phyloP scores from a whole-genome alignment of 2,113 vertebrate species.

The Seriola aureovittata region DNA sequence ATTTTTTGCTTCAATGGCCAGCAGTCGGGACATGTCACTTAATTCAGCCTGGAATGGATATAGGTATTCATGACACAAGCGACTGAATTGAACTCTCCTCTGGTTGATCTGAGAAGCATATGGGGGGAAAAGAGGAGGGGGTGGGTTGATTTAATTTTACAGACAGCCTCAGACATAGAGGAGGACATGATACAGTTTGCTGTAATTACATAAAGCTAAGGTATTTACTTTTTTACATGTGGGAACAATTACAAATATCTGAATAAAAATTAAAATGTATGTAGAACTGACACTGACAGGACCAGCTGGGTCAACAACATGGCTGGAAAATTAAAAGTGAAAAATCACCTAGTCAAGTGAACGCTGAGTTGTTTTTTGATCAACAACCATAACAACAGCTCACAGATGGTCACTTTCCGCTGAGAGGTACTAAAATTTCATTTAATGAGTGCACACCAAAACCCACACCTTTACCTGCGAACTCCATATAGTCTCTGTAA shows the following conservation, averaged over 20 bases:
- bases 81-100: conserved; percentile 59
- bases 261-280: neutral
- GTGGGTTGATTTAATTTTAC: conserved; percentile 16
- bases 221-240: neutral
- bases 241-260: neutral
- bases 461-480: too few relatives aligned
- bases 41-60: conserved; percentile 86
- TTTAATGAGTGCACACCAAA: too few relatives aligned
- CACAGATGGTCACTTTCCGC: neutral
- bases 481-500: too few relatives aligned
- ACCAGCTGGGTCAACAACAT: neutral
- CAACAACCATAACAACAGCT: neutral
- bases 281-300: neutral
- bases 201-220: conserved; percentile 7
- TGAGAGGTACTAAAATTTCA: neutral
- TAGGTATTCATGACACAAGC: conserved; percentile 81
- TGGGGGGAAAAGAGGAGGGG: neutral
- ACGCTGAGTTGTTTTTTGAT: neutral
- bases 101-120: conserved; percentile 55
- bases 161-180: neutral
- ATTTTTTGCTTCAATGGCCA: conserved; percentile 90
- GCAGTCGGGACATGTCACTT: conserved; percentile 88
- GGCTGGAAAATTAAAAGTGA: neutral
- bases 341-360: neutral
- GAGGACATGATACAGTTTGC: conserved; percentile 9